Percentiles rank a stretch among this genome's conserved stretches.
These are phyloP conservation scores for Schizopygopsis pylzovi DNA, from an alignment of 2,797 vertebrate species.

Conservation along the genomic window DNA sequence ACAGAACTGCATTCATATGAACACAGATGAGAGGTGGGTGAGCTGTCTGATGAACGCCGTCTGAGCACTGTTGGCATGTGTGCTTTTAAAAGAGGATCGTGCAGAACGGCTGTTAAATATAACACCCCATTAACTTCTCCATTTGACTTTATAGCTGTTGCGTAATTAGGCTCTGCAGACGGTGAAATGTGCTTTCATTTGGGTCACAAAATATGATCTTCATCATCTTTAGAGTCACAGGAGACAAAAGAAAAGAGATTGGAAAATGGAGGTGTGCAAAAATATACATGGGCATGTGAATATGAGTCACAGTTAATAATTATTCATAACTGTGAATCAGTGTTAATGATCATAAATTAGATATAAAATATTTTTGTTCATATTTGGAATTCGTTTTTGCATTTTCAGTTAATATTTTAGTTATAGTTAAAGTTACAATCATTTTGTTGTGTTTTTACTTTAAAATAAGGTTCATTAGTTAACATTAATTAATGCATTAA, in stretches of 20 bases:
- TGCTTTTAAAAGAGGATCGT: constrained; percentile 58
- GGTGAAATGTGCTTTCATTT: constrained; percentile 71
- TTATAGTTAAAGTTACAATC: not conserved
- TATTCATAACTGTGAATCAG: not conserved
- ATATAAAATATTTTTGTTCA: not conserved
- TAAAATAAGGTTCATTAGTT: not conserved
- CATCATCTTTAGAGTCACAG: constrained; percentile 63
- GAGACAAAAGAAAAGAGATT: constrained; percentile 25
- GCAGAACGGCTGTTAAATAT: constrained; percentile 66
- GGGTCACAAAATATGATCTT: constrained; percentile 65
- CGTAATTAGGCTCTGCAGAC: constrained; percentile 75
- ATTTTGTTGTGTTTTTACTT: not conserved
- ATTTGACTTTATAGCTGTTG: constrained; percentile 65
- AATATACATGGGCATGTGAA: not conserved
- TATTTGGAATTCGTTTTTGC: not conserved
- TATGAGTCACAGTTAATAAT: not conserved
- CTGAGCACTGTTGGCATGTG: constrained; percentile 33
- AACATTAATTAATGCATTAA: too few species aligned
- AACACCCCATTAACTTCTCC: constrained; percentile 74
- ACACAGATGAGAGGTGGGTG: constrained; percentile 21
- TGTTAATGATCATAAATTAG: not conserved
- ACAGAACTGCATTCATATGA: not conserved
- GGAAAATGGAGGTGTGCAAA: not conserved
- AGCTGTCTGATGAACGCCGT: constrained; percentile 31
- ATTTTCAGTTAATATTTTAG: not conserved